A percentile compares a stretch with the other conserved stretches of the same genome.
Evolutionary conservation across 1,140 invertebrate species (phyloP).

Genomic region (Hyphantria cunea): DNA sequence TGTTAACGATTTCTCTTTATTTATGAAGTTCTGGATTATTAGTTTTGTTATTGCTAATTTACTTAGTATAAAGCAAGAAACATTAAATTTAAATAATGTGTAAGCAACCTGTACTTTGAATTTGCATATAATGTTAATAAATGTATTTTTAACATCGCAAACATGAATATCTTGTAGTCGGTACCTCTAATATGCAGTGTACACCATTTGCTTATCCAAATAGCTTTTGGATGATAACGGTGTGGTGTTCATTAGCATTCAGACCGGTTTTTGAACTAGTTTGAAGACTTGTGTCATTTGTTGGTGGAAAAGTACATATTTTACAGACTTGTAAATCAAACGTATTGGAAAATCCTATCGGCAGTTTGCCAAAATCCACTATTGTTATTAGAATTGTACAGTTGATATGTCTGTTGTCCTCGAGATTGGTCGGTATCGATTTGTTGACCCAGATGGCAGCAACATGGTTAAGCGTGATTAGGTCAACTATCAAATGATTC

Average conservation of each 20-base stretch:
- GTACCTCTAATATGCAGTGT: not conserved
- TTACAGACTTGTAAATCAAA: constrained; percentile 1
- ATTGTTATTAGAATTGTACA: not conserved
- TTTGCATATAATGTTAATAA: not conserved
- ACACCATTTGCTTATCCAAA: constrained; percentile 12
- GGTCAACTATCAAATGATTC: not conserved
- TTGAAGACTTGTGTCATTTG: constrained; percentile 16
- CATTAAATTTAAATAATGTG: not conserved
- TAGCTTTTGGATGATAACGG: constrained; percentile 22
- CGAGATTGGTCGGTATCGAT: constrained; percentile 29
- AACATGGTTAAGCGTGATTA: not conserved
- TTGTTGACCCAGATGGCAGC: constrained; percentile 34
- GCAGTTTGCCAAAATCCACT: constrained; percentile 17
- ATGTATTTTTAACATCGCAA: constrained; percentile 1
- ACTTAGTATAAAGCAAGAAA: not conserved
- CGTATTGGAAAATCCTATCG: constrained; percentile 14
- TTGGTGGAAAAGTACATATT: constrained; percentile 4
- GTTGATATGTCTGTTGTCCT: constrained; percentile 3
- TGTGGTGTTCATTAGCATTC: constrained; percentile 13
- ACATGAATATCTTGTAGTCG: constrained; percentile 4
- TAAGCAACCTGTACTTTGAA: not conserved
- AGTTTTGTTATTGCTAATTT: not conserved
- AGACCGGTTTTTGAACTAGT: constrained; percentile 23
- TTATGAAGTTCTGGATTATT: not conserved
- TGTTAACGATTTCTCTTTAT: not conserved